A percentile compares a stretch with the other conserved stretches of the same genome.
phyloP scores from a whole-genome alignment of 2,113 vertebrate genomes.

The Oenanthe melanoleuca region DNA sequence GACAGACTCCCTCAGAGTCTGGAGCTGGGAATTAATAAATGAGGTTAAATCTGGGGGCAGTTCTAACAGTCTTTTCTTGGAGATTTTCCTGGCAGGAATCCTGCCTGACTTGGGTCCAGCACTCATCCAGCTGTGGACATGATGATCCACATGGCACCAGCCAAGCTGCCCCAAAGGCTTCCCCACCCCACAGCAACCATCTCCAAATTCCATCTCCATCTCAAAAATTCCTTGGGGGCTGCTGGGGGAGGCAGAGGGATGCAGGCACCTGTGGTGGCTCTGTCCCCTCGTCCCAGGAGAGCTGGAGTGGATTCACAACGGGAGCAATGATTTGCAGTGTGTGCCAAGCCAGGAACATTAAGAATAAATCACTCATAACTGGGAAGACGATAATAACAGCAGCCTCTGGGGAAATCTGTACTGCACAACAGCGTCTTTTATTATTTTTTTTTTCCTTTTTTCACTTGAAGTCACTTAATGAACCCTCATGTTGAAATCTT shows the following conservation, averaged over 20 bases:
- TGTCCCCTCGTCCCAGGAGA: neutral
- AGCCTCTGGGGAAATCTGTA: neutral
- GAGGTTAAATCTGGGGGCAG: neutral
- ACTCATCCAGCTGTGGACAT: neutral
- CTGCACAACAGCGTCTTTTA: neutral
- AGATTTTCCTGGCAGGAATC: neutral
- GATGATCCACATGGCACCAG: neutral
- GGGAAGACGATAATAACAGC: neutral
- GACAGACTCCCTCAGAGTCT: neutral
- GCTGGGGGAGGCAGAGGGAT: neutral
- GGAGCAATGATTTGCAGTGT: neutral
- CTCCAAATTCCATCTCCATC: neutral
- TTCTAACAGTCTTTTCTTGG: neutral
- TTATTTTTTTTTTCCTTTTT: constrained; percentile 26
- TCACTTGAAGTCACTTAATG: constrained; percentile 9
- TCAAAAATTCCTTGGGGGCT: neutral
- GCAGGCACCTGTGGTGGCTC: neutral
- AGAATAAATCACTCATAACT: constrained; percentile 19
- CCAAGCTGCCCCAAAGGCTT: neutral
- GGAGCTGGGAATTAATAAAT: neutral
- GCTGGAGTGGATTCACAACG: rapidly evolving
- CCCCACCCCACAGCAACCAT: neutral
- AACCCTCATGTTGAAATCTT: constrained; percentile 41
- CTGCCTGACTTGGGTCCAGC: neutral
- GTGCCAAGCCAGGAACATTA: neutral